These are phyloP conservation scores for Chaetodon trifascialis DNA, from an alignment of 2,113 vertebrate species.

Conservation along the genomic window DNA sequence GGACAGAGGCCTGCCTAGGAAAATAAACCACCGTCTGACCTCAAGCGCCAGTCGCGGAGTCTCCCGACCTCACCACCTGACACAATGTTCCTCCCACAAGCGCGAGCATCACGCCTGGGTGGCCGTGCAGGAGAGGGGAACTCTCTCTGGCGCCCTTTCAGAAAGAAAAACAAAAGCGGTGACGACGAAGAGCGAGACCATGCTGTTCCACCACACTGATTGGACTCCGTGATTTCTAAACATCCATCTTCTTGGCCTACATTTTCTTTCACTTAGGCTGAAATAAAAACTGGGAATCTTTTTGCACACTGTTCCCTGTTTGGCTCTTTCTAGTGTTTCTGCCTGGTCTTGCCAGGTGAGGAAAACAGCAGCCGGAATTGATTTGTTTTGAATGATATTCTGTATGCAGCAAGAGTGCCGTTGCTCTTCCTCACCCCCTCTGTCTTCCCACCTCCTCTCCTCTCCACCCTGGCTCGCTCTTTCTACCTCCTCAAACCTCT, in stretches of 20 bases:
- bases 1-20: conserved; percentile 68
- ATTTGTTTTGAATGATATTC: conserved; percentile 52
- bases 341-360: conserved; percentile 23
- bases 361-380: conserved; percentile 35
- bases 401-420: conserved; percentile 23
- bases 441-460: conserved; percentile 1
- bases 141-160: conserved; percentile 21
- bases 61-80: conserved; percentile 65
- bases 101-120: conserved; percentile 67
- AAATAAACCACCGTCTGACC: conserved; percentile 84
- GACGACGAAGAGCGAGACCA: neutral
- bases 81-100: conserved; percentile 62
- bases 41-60: conserved; percentile 69
- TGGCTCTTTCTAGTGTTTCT: neutral
- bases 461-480: conserved; percentile 9
- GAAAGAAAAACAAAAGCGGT: conserved; percentile 45
- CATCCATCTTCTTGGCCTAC: conserved; percentile 9
- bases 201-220: neutral
- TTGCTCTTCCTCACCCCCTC: conserved; percentile 14
- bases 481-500: conserved; percentile 20
- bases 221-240: conserved; percentile 18
- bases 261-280: conserved; percentile 3
- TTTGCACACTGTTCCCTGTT: conserved; percentile 19
- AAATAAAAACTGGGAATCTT: conserved; percentile 10
- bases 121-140: conserved; percentile 56